phyloP scores from a whole-genome alignment of 2,888 invertebrate species.

The Tiliacea aurago region DNA sequence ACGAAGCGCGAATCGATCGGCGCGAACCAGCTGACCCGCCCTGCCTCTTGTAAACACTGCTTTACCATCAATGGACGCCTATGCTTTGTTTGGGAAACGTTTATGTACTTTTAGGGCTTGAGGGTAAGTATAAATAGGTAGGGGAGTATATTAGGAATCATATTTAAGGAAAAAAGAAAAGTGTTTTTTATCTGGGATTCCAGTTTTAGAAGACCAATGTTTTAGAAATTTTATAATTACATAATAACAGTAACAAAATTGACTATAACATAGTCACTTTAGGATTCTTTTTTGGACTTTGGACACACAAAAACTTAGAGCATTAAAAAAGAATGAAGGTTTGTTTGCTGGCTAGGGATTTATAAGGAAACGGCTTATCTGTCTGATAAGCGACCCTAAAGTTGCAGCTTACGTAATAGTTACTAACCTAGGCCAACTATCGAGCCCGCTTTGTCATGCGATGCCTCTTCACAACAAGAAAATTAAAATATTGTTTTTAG shows the following conservation, averaged over 20 bases:
- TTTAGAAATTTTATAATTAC: not conserved
- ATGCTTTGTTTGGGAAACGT: slow-evolving; percentile 59
- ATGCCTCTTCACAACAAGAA: not conserved
- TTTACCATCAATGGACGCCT: slow-evolving; percentile 59
- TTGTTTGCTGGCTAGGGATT: slow-evolving; percentile 14
- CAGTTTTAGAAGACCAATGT: slow-evolving; percentile 2
- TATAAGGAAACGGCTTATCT: slow-evolving; percentile 32
- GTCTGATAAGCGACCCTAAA: slow-evolving; percentile 15
- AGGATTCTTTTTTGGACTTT: too few relatives aligned
- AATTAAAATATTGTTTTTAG: not conserved
- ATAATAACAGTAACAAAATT: not conserved
- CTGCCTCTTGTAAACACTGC: slow-evolving; percentile 65
- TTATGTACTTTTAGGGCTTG: slow-evolving; percentile 42
- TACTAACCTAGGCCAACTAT: slow-evolving; percentile 47
- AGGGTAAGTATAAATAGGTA: slow-evolving; percentile 30
- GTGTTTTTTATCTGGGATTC: not conserved
- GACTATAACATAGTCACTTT: not conserved
- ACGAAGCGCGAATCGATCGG: slow-evolving; percentile 80
- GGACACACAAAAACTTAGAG: not conserved
- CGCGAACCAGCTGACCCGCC: slow-evolving; percentile 76
- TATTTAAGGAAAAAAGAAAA: slow-evolving; percentile 12
- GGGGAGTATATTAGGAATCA: not conserved
- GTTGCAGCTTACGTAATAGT: slow-evolving; percentile 9
- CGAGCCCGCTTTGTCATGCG: slow-evolving; percentile 15
- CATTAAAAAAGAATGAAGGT: not conserved